phyloP scores from a whole-genome alignment of 2,797 vertebrate genomes.

The Amblyopsis hoosieri region DNA sequence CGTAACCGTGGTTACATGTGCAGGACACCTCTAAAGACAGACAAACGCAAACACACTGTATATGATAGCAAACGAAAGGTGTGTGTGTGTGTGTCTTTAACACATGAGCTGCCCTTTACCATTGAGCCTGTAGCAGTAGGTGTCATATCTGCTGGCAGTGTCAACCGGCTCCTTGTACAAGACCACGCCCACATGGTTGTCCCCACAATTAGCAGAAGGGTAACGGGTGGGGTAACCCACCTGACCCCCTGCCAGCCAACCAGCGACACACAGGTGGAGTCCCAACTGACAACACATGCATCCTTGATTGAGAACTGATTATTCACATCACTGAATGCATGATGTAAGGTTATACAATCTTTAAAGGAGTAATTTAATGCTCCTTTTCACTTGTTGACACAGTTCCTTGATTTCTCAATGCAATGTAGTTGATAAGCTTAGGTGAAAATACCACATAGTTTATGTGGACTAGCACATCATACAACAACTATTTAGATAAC shows the following conservation, averaged over 20 bases:
- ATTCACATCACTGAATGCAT: no score
- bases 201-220: slow-evolving; percentile 83
- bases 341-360: no score
- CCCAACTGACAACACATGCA: slow-evolving; percentile 79
- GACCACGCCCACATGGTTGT: slow-evolving; percentile 84
- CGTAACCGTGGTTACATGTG: slow-evolving; percentile 79
- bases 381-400: no score
- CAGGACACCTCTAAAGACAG: slow-evolving; percentile 83
- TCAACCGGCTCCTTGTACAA: slow-evolving; percentile 82
- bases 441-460: no score
- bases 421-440: no score
- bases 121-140: slow-evolving; percentile 88
- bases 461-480: no score
- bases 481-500: no score
- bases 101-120: slow-evolving; percentile 68
- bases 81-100: background rate
- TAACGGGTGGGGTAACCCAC: slow-evolving; percentile 88
- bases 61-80: slow-evolving; percentile 15
- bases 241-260: slow-evolving; percentile 87
- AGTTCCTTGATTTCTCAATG: no score
- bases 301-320: no score
- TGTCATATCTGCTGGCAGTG: slow-evolving; percentile 83
- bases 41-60: background rate
- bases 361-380: no score
- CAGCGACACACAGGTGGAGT: slow-evolving; percentile 88